Evolutionary conservation across 2,888 invertebrate genomes (phyloP).

Genomic region (Eucera pruinosa): DNA sequence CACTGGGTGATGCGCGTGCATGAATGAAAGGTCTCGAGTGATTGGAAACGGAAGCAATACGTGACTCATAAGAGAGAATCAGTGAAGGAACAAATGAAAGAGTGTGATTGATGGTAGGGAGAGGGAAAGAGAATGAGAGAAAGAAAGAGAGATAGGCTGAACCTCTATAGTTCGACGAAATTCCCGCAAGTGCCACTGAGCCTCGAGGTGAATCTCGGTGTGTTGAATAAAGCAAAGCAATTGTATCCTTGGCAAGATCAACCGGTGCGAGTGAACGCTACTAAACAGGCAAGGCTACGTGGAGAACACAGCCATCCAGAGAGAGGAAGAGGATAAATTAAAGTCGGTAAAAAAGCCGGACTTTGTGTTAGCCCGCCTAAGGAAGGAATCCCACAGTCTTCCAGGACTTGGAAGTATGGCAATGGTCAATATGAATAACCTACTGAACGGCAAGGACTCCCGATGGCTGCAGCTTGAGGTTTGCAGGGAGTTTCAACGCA

Average conservation of each 20-base stretch:
- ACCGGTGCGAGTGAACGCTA: conserved; percentile 69
- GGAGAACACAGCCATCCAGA: conserved; percentile 36
- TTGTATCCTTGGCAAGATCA: conserved; percentile 71
- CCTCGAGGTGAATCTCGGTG: conserved; percentile 37
- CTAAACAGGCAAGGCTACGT: conserved; percentile 29
- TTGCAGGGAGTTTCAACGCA: conserved; percentile 99
- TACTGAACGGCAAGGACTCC: conserved; percentile 99
- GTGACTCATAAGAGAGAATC: neutral
- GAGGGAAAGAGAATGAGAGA: neutral
- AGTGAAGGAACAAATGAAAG: too few species aligned
- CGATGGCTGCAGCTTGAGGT: conserved; percentile 99
- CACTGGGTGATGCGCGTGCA: neutral
- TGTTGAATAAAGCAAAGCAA: conserved; percentile 60
- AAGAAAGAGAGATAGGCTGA: neutral
- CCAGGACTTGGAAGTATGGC: conserved; percentile 86
- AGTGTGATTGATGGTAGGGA: neutral
- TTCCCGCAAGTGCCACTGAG: conserved; percentile 55
- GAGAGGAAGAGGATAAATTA: conserved; percentile 48
- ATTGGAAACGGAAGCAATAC: conserved; percentile 13
- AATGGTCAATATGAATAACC: conserved; percentile 98
- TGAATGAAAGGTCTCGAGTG: conserved; percentile 15
- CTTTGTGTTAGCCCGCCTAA: conserved; percentile 54
- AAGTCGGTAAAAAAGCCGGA: conserved; percentile 43
- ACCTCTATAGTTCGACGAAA: conserved; percentile 41
- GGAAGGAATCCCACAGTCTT: conserved; percentile 66